Evolutionary conservation across 1,140 invertebrate species (phyloP).

Genomic region (Myzus persicae): DNA sequence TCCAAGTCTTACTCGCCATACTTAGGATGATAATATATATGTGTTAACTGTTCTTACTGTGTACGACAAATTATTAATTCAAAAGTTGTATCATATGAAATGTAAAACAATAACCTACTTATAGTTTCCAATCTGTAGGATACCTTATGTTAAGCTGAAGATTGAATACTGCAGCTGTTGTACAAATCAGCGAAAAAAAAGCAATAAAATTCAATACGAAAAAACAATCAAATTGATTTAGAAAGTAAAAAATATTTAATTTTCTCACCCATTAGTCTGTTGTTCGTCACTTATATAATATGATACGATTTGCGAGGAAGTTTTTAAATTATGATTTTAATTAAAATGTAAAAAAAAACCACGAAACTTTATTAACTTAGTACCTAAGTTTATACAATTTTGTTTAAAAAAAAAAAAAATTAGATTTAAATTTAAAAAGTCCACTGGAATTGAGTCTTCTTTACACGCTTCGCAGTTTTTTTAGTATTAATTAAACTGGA

Average conservation of each 20-base stretch:
- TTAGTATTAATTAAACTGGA: constrained; percentile 5
- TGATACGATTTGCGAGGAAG: background rate
- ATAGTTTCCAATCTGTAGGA: too few relatives aligned
- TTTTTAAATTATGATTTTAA: constrained; percentile 22
- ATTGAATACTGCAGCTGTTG: too few relatives aligned
- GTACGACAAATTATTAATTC: too few relatives aligned
- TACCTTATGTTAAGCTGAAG: too few relatives aligned
- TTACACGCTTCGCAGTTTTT: background rate
- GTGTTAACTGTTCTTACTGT: too few relatives aligned
- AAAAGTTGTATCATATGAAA: too few relatives aligned
- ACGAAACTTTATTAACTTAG: background rate
- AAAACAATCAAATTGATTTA: background rate
- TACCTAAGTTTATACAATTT: background rate
- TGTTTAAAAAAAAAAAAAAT: background rate
- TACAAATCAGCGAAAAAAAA: background rate
- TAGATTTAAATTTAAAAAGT: constrained; percentile 15
- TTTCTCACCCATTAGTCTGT: background rate
- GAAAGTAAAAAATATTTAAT: background rate
- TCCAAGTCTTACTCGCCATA: too few relatives aligned
- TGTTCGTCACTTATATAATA: background rate
- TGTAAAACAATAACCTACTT: too few relatives aligned
- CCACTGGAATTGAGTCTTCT: background rate
- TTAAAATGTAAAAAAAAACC: background rate
- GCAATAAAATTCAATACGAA: background rate
- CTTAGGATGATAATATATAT: too few relatives aligned